Evolutionary conservation across 2,113 vertebrate genomes (phyloP).

Genomic region (Rhea pennata): DNA sequence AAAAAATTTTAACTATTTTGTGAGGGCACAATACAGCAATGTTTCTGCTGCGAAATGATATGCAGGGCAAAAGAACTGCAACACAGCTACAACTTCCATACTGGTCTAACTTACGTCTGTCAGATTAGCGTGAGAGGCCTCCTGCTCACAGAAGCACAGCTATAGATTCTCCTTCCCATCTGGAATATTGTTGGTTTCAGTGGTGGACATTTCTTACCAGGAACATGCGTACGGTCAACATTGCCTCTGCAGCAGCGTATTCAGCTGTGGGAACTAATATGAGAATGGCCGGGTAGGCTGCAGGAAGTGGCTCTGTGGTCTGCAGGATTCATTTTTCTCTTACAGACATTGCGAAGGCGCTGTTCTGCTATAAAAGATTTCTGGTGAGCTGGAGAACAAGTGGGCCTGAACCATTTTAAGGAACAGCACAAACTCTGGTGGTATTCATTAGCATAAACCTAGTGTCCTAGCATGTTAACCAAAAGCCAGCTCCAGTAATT

Average conservation of each 20-base stretch:
- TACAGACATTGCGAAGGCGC: background rate
- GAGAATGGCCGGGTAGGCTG: rapidly evolving
- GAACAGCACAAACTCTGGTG: background rate
- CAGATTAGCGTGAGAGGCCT: background rate
- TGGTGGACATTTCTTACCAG: rapidly evolving
- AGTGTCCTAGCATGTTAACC: background rate
- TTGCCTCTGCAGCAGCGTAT: background rate
- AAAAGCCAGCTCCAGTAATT: background rate
- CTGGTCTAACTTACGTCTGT: rapidly evolving
- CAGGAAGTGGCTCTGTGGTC: slow-evolving; percentile 32
- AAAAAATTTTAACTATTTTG: background rate
- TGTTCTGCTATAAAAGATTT: background rate
- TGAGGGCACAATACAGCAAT: background rate
- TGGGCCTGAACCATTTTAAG: background rate
- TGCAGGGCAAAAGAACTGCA: background rate
- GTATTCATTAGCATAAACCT: background rate
- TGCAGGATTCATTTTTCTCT: background rate
- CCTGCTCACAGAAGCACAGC: background rate
- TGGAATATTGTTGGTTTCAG: background rate
- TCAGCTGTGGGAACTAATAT: background rate
- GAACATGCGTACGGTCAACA: rapidly evolving
- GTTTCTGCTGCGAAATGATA: background rate
- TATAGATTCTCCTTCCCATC: background rate
- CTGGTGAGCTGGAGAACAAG: background rate
- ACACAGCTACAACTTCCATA: rapidly evolving